Evolutionary conservation across 2,888 invertebrate species (phyloP), one percentile per base, ranked within the genome.

Genomic region (Hypsopygia costalis): DNA sequence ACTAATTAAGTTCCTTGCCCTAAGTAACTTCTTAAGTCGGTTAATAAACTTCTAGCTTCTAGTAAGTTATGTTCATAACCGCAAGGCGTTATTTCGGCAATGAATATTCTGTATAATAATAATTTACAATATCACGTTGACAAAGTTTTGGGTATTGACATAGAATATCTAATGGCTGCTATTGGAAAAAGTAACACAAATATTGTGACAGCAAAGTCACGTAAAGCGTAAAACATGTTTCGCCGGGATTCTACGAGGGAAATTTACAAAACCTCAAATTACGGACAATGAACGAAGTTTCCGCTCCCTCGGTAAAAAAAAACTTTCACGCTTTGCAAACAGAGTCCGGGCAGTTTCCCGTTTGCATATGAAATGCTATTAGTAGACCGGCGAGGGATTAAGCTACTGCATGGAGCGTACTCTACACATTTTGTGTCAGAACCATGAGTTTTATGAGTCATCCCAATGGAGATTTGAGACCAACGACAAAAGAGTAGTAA

Each of bases 301-400:
- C 48, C 39, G 46, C 46, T 65, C 64, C 66, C 67, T 62, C 42
- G 52, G 47, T n/a, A n/a, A n/a, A 55, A 55, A 56, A 64, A 69
- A 70, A 68, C 59, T 72, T 72, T 67, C 62, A 48, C 58, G 59
- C 62, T 67, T 64, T 62, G 62, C 65, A 72, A 74, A 74, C 69
- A 69, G 47, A 62, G 51, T 57, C 55, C 51, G 52, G 59, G 47
- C 53, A 46, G 59, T 65, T 72, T 60, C 59, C 59, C 58, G 64
- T 71, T 76, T 72, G 76, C 71, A 73, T 74, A 68, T 68, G 62
- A 70, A 76, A 74, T 72, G 63, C 60, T 69, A 65, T 71, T 70
- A 70, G 63, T 56, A 46, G 62, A 58, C 59, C 56, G 50, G 44
- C 46, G 52, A 46, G 51, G 69, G 69, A 68, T 68, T 67, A 64